phyloP scores from a whole-genome alignment of 2,888 invertebrate genomes.

The Drosophila suboccidentalis region DNA sequence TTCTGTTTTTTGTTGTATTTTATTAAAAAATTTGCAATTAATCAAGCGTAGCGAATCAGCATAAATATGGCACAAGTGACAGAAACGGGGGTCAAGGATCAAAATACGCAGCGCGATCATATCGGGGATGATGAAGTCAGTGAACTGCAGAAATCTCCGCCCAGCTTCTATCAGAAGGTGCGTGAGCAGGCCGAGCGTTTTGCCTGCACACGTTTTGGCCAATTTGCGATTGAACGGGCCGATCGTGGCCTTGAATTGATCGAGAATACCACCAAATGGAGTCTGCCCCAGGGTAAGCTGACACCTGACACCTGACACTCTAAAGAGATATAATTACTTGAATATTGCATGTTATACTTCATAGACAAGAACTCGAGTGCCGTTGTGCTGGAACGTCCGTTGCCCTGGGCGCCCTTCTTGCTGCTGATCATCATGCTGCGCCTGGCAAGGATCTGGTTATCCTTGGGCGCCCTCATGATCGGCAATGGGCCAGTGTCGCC shows the following conservation, averaged over 20 bases:
- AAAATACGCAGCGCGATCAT: constrained; percentile 57
- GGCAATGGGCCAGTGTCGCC: constrained; percentile 80
- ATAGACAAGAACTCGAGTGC: constrained; percentile 46
- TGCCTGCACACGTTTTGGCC: constrained; percentile 80
- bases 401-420: constrained; percentile 84
- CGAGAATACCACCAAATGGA: constrained; percentile 85
- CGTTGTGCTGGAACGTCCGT: constrained; percentile 73
- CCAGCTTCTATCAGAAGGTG: constrained; percentile 67
- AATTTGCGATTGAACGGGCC: constrained; percentile 73
- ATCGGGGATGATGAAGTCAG: constrained; percentile 68
- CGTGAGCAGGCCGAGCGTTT: constrained; percentile 74
- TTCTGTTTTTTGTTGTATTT: neutral
- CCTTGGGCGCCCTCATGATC: constrained; percentile 76
- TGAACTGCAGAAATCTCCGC: constrained; percentile 58
- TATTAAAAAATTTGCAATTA: constrained; percentile 28
- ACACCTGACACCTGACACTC: neutral
- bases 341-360: neutral
- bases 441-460: constrained; percentile 73
- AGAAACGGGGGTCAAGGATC: constrained; percentile 51
- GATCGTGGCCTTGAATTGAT: constrained; percentile 79
- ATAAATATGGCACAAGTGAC: constrained; percentile 62
- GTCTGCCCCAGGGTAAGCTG: constrained; percentile 80
- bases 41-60: constrained; percentile 38
- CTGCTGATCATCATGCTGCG: constrained; percentile 80
- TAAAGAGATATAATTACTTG: neutral